Evolutionary conservation across 2,888 invertebrate genomes (phyloP), one percentile per base, ranked within the genome.

Genomic region (Chamaedrilus cognettii): DNA sequence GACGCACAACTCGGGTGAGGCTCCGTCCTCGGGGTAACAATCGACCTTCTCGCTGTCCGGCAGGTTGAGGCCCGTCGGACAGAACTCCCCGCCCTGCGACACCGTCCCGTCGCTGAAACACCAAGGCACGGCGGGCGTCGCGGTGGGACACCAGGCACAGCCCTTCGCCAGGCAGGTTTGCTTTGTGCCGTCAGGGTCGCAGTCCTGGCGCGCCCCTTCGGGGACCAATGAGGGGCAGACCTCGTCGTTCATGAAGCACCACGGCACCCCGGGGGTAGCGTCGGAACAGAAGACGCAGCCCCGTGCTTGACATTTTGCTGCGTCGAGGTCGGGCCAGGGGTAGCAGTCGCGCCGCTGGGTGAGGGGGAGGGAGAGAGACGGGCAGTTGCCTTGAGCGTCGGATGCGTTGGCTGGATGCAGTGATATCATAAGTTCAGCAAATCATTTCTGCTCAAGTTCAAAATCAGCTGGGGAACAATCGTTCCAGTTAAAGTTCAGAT

Each of bases 141-240:
- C 32, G 1, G 35, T 50, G 0, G 42, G 50, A 35, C 64, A 68
- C 64, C 64, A 69, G 49, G 50, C 11, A 52, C 69, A 73, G 2
- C 69, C 70, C 51, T 68, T 65, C 5, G 50, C 42, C n/a, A 58
- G 15, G 51, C 75, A 75, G 1, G 59, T 32, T 7, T 66, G 65
- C 30, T 66, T 23, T 26, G 61, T 65, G 1, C 62, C 64, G 11
- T 51, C 66, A 0, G 74, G 74, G 57, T 69, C 66, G 64, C 75
- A 75, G 65, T 74, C 71, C 19, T 67, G 55, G 11, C 70, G 30
- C 11, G 50, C 19, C 1, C 19, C 34, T 28, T 62, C 70, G 2
- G 60, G 57, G 28, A 69, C 59, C 31, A 30, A 35, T 11, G 57
- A 59, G 3, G 69, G 67, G 42, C 69, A 69, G 28, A 64, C 57